These are phyloP conservation scores for Zaprionus ornatus DNA, from an alignment of 1,140 invertebrate genomes.

Conservation along the genomic window DNA sequence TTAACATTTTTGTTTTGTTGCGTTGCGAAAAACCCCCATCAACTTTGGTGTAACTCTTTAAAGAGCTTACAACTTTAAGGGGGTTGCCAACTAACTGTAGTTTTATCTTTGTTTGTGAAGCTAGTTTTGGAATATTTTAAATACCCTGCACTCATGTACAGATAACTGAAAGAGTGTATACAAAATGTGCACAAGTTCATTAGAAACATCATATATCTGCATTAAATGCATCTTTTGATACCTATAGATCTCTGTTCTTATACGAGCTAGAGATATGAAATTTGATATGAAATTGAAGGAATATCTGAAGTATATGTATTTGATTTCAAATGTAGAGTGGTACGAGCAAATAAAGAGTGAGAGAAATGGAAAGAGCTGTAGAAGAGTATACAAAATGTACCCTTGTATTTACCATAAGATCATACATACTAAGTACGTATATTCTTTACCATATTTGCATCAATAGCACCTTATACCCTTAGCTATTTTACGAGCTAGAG, in stretches of 20 bases:
- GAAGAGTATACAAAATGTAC: too few species aligned
- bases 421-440: too few species aligned
- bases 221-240: background rate
- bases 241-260: background rate
- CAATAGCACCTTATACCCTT: background rate
- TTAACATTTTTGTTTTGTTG: conserved; percentile 61
- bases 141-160: background rate
- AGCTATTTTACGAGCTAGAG: background rate
- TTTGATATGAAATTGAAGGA: background rate
- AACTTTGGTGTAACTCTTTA: conserved; percentile 2
- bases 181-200: background rate
- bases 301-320: background rate
- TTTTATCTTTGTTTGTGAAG: background rate
- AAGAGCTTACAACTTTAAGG: conserved; percentile 1
- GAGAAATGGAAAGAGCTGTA: too few species aligned
- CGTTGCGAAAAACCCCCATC: background rate
- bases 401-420: too few species aligned
- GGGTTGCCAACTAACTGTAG: background rate
- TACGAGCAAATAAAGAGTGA: too few species aligned
- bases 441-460: background rate
- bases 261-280: background rate
- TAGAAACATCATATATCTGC: too few species aligned
- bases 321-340: background rate
- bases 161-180: background rate
- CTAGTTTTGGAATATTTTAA: background rate